A percentile compares a stretch with the other conserved stretches of the same genome.
These are phyloP conservation scores for Gymnocheta viridis DNA, from an alignment of 2,888 invertebrate genomes.

Conservation along the genomic window DNA sequence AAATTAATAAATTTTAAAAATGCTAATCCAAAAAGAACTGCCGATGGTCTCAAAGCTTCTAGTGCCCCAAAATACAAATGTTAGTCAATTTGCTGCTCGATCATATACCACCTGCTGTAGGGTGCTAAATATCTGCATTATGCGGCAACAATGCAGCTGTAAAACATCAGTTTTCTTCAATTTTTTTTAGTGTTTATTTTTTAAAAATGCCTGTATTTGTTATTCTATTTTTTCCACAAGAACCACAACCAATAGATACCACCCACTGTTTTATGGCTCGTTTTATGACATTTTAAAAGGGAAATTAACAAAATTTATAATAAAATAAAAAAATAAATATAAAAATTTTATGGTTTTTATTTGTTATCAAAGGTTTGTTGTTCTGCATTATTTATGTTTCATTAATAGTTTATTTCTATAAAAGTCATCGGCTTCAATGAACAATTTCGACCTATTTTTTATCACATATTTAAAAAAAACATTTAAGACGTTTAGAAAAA, in stretches of 20 bases:
- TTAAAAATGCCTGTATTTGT: neutral
- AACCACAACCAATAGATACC: constrained; percentile 28
- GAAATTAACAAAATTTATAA: constrained; percentile 50
- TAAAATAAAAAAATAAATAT: constrained; percentile 27
- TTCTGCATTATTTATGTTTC: constrained; percentile 26
- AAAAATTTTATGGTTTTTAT: constrained; percentile 31
- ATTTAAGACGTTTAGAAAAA: neutral
- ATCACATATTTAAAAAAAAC: neutral
- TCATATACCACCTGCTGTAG: neutral
- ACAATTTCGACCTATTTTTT: constrained; percentile 29
- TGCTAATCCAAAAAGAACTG: too few relatives aligned
- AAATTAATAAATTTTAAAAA: too few relatives aligned
- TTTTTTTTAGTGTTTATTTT: neutral
- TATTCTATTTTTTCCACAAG: constrained; percentile 1
- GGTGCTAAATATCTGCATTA: neutral
- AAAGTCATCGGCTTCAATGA: constrained; percentile 19
- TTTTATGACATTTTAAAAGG: constrained; percentile 64
- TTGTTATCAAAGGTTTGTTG: constrained; percentile 28
- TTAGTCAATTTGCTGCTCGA: neutral
- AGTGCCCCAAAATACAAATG: too few relatives aligned
- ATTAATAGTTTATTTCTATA: constrained; percentile 60
- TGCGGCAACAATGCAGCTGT: constrained; percentile 24
- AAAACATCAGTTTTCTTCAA: constrained; percentile 18
- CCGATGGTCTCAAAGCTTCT: too few relatives aligned
- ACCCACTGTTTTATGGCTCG: constrained; percentile 57